These are phyloP conservation scores for Monochamus alternatus DNA, from an alignment of 2,888 invertebrate species.

Conservation along the genomic window DNA sequence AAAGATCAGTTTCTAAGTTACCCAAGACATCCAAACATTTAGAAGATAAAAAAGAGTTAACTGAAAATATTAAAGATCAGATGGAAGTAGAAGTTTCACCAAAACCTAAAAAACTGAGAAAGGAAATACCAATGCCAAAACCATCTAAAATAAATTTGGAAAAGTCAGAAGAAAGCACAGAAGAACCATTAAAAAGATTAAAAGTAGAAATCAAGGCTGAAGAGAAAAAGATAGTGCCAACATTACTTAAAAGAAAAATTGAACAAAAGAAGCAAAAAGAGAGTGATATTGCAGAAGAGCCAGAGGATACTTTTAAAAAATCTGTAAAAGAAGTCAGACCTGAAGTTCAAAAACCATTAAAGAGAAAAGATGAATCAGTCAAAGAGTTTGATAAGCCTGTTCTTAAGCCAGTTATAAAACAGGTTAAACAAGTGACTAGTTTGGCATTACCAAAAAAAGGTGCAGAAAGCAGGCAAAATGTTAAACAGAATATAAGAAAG, in stretches of 20 bases:
- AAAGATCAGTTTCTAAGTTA: not conserved
- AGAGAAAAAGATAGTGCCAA: conserved; percentile 22
- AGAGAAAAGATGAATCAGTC: conserved; percentile 18
- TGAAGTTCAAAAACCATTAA: not conserved
- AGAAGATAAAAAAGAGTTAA: not conserved
- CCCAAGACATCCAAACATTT: not conserved
- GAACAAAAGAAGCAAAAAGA: too few species aligned
- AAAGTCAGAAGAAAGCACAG: not conserved
- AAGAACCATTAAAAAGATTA: not conserved
- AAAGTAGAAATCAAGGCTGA: conserved; percentile 11
- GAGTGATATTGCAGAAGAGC: conserved; percentile 10
- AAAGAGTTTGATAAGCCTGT: not conserved
- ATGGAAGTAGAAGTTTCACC: not conserved
- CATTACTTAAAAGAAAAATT: conserved; percentile 4
- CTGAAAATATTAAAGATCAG: not conserved
- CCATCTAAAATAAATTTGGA: not conserved
- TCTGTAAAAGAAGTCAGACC: not conserved
- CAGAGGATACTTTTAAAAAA: not conserved
- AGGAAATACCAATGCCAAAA: conserved; percentile 3
- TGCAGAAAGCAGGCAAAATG: conserved; percentile 52
- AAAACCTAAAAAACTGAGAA: not conserved
- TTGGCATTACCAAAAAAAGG: conserved; percentile 20
- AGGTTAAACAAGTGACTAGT: conserved; percentile 21
- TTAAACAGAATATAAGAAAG: conserved; percentile 59
- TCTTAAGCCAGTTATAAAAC: conserved; percentile 12